These are phyloP conservation scores for Coracias cyanogaster DNA, from an alignment of 2,797 vertebrate species.

Conservation along the genomic window DNA sequence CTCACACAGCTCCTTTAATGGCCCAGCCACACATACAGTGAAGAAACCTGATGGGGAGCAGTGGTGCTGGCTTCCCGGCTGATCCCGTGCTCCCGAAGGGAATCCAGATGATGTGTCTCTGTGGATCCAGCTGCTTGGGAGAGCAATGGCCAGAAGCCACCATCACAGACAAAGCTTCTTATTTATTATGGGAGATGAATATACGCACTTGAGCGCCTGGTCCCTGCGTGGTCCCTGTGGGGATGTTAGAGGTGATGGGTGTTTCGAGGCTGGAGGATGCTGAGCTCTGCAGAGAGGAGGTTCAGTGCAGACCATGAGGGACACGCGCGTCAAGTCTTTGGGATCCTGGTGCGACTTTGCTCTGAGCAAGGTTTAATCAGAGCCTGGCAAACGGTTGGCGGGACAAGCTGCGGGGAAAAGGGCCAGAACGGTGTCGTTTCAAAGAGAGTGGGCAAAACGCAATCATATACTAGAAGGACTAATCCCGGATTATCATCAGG, in stretches of 20 bases:
- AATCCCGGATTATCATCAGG: constrained; percentile 63
- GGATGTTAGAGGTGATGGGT: fast-evolving
- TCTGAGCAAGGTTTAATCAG: not conserved
- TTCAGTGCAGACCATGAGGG: fast-evolving
- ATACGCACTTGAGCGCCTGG: fast-evolving
- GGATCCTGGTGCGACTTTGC: not conserved
- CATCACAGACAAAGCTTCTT: fast-evolving
- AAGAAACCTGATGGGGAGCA: constrained; percentile 51
- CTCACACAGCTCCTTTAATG: constrained; percentile 54
- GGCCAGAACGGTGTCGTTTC: not conserved
- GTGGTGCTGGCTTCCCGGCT: not conserved
- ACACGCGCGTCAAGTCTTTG: fast-evolving
- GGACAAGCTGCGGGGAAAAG: not conserved
- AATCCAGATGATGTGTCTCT: not conserved
- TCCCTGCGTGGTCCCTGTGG: not conserved
- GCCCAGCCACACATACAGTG: not conserved
- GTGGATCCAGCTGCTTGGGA: not conserved
- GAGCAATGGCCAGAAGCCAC: not conserved
- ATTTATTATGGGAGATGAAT: not conserved
- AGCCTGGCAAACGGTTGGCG: constrained; percentile 14
- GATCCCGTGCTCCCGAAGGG: fast-evolving
- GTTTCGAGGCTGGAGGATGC: not conserved
- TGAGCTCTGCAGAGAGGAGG: not conserved
- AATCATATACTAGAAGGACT: constrained; percentile 47
- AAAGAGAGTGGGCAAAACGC: constrained; percentile 55